A percentile compares a stretch with the other conserved stretches of the same genome.
phyloP scores from a whole-genome alignment of 2,113 vertebrate genomes.

The Merops nubicus region DNA sequence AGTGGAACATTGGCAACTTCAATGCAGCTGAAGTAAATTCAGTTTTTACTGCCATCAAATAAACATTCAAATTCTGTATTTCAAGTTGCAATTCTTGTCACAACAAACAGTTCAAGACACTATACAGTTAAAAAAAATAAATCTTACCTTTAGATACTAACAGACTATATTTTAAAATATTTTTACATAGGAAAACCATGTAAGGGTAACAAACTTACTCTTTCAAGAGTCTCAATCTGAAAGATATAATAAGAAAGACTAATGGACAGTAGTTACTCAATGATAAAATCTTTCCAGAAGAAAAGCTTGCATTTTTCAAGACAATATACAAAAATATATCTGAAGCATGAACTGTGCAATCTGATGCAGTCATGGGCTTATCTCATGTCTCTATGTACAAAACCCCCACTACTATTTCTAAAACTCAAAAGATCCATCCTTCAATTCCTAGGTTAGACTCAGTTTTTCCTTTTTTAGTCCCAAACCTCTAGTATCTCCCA shows the following conservation, averaged over 20 bases:
- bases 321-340: neutral
- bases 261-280: neutral
- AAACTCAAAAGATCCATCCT: neutral
- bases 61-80: neutral
- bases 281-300: neutral
- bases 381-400: neutral
- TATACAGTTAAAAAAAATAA: neutral
- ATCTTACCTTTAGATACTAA: neutral
- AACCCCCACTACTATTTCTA: neutral
- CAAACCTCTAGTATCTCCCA: neutral
- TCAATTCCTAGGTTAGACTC: neutral
- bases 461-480: neutral
- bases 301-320: neutral
- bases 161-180: neutral
- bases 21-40: neutral
- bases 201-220: neutral
- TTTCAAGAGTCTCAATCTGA: neutral
- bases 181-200: neutral
- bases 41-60: neutral
- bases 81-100: neutral
- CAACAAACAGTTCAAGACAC: neutral
- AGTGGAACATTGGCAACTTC: neutral
- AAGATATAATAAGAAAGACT: neutral
- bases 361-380: neutral
- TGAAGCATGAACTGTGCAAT: neutral